Evolutionary conservation across 1,140 invertebrate genomes (phyloP), one percentile per base, ranked within the genome.

Genomic region (Caligus rogercresseyi): DNA sequence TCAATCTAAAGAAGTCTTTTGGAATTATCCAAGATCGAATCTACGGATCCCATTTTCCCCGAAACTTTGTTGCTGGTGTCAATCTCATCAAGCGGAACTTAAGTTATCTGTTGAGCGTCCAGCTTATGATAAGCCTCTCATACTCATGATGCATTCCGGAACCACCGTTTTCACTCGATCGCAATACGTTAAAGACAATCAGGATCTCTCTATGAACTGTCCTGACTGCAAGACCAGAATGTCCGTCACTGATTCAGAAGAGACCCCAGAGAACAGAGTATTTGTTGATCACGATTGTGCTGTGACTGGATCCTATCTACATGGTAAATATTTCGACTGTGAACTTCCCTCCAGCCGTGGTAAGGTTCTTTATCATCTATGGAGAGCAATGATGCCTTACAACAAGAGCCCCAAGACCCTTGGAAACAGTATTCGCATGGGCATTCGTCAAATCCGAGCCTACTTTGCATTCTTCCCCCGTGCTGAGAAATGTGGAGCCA

Each of bases 281-380:
- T 19, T 63, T 14, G 2, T n/a, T 1, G 61, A 63, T 15, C 19
- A 55, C 16, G 23, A 11, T 13, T 57, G 16, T 25, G 24, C 21
- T 16, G 25, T 57, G 19, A 16, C 25, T 7, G 61, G 61, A 18
- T 56, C 15, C 19, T 58, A 25, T 23, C n/a, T 26, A 3, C 19
- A 56, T 18, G 21, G 52, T 23, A 54, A 63, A 56, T 63, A 63
- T 25, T 63, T 63, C 52, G 61, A 63, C 54, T 63, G 61, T 25
- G 61, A 63, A 57, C 24, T 55, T n/a, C 43, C 56, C 21, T 19
- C 52, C 11, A 23, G 18, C 16, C 2, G 25, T 1, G 23, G 18
- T 2, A 63, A 21, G 14, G 25, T 25, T 25, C 15, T 55, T n/a
- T 16, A 55, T 15, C 23, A 43, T 18, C 15, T 25, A 25, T 60